Conservation (phyloP, 2,113 vertebrate genomes). For the Hemiprocne comata region DNA sequence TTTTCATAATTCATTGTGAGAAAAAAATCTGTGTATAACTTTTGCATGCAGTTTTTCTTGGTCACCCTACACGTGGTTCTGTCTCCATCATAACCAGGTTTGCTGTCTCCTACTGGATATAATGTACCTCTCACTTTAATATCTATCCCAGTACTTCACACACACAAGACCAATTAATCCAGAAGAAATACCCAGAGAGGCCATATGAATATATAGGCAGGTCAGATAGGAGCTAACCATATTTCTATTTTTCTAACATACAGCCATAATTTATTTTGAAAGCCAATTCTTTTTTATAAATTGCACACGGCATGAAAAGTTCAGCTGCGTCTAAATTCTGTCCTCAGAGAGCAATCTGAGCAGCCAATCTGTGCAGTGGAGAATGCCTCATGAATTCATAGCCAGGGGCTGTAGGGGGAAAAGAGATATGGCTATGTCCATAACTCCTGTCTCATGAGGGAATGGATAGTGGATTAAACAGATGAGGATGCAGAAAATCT, state of each 20-base stretch:
- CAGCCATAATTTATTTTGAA: constrained; percentile 25
- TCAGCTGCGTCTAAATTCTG: background rate
- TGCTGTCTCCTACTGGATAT: background rate
- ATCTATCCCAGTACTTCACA: background rate
- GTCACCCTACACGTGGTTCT: background rate
- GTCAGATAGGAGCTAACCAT: background rate
- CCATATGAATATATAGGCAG: background rate
- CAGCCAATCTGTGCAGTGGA: background rate
- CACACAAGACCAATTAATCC: background rate
- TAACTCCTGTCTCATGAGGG: background rate
- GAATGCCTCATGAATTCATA: background rate
- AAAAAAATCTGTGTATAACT: background rate
- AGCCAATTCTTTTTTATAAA: background rate
- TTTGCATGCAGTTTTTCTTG: background rate
- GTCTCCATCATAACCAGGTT: background rate
- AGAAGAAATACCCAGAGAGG: background rate
- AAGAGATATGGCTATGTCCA: background rate
- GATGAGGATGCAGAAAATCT: background rate
- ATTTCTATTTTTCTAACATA: constrained; percentile 1
- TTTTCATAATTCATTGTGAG: background rate
- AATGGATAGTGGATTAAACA: background rate
- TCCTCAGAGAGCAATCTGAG: constrained; percentile 24
- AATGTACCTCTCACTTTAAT: background rate
- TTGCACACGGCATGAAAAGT: background rate
- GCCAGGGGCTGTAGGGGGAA: background rate